These are phyloP conservation scores for Lathamus discolor DNA, from an alignment of 2,113 vertebrate species.

Conservation along the genomic window DNA sequence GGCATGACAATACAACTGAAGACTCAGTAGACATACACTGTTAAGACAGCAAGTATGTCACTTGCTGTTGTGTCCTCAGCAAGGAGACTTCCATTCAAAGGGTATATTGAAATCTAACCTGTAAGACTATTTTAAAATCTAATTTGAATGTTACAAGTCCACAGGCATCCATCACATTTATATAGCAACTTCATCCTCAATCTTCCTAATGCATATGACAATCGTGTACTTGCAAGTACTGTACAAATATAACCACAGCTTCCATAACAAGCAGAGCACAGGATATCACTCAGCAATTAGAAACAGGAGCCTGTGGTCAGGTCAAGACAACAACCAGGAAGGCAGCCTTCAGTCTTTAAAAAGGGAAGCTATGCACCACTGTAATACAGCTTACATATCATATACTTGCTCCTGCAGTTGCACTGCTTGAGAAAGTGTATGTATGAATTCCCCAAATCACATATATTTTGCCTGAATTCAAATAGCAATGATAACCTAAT, in stretches of 20 bases:
- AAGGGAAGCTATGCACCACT: not conserved
- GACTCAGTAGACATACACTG: not conserved
- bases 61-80: not conserved
- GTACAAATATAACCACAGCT: not conserved
- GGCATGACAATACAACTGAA: not conserved
- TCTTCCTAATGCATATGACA: not conserved
- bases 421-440: not conserved
- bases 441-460: not conserved
- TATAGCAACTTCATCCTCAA: not conserved
- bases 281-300: not conserved
- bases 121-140: not conserved
- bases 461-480: not conserved
- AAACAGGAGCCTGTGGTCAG: not conserved
- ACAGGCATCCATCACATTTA: conserved; percentile 21
- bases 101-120: not conserved
- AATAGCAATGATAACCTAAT: not conserved
- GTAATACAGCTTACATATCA: not conserved
- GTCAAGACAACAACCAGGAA: not conserved
- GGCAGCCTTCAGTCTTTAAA: not conserved
- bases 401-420: not conserved
- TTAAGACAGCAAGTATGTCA: not conserved
- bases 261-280: not conserved
- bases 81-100: not conserved
- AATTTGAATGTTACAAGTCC: not conserved
- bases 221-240: not conserved